Conservation (phyloP, 2,113 vertebrate genomes). For the Poecilia latipinna region DNA sequence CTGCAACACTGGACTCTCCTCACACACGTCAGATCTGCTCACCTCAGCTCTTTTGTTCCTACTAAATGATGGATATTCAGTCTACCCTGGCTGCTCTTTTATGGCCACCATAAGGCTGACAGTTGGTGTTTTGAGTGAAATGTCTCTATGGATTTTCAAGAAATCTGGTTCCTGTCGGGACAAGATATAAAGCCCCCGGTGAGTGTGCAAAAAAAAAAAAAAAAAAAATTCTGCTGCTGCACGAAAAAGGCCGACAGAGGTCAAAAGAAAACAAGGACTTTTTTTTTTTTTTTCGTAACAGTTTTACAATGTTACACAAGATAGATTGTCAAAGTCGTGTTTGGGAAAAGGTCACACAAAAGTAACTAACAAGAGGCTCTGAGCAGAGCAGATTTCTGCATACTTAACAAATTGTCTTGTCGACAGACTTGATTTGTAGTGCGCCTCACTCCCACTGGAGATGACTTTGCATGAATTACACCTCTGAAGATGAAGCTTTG, state of each 20-base stretch:
- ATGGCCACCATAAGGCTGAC: not conserved
- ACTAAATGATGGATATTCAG: conserved; percentile 11
- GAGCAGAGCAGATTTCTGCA: conserved; percentile 5
- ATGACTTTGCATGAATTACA: not conserved
- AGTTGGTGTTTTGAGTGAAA: not conserved
- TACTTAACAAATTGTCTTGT: not conserved
- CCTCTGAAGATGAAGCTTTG: not conserved
- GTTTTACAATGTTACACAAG: not conserved
- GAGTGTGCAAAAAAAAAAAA: not conserved
- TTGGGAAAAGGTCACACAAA: not conserved
- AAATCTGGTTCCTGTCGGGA: not conserved
- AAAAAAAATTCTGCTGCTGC: not conserved
- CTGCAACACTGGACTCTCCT: not conserved
- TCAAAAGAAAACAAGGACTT: conserved; percentile 11
- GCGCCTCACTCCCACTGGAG: not conserved
- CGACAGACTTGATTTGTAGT: not conserved
- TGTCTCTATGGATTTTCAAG: not conserved
- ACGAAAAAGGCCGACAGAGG: not conserved
- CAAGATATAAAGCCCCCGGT: not conserved
- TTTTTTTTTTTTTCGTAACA: not conserved
- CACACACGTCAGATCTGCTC: not conserved
- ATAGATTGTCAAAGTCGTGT: not conserved
- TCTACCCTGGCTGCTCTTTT: not conserved
- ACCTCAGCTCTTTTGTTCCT: not conserved
- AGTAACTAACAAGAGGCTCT: not conserved